A percentile compares a stretch with the other conserved stretches of the same genome.
phyloP scores from a whole-genome alignment of 2,797 vertebrate species.

The Trachurus trachurus region DNA sequence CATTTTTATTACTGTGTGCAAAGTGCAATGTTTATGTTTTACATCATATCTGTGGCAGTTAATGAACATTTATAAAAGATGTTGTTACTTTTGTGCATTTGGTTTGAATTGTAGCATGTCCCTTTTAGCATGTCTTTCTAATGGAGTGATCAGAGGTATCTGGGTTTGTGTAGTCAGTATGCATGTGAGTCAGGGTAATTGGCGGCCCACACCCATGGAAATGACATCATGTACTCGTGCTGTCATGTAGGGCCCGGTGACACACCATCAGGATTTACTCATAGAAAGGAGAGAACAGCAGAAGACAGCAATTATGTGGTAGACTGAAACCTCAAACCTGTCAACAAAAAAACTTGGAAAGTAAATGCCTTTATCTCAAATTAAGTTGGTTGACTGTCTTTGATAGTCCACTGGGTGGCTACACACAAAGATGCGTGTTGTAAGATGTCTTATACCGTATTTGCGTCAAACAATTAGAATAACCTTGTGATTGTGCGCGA shows the following conservation, averaged over 20 bases:
- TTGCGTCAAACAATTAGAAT: constrained; percentile 72
- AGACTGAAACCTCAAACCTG: constrained; percentile 59
- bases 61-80: background rate
- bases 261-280: constrained; percentile 64
- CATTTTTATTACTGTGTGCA: background rate
- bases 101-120: background rate
- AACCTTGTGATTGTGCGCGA: constrained; percentile 65
- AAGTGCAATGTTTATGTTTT: constrained; percentile 4
- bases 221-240: constrained; percentile 64
- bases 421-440: constrained; percentile 24
- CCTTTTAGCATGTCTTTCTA: background rate
- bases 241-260: constrained; percentile 60
- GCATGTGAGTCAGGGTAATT: constrained; percentile 67
- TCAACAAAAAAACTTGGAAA: constrained; percentile 55
- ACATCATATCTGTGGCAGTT: too few relatives aligned
- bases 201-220: constrained; percentile 68
- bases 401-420: constrained; percentile 48
- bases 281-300: constrained; percentile 42
- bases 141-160: background rate
- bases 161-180: constrained; percentile 55
- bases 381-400: constrained; percentile 51
- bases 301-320: constrained; percentile 66
- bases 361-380: constrained; percentile 57
- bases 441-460: constrained; percentile 36
- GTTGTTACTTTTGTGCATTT: background rate